Evolutionary conservation across 2,113 vertebrate genomes (phyloP), one percentile per base, ranked within the genome.

Genomic region (Phrynocephalus versicolor): DNA sequence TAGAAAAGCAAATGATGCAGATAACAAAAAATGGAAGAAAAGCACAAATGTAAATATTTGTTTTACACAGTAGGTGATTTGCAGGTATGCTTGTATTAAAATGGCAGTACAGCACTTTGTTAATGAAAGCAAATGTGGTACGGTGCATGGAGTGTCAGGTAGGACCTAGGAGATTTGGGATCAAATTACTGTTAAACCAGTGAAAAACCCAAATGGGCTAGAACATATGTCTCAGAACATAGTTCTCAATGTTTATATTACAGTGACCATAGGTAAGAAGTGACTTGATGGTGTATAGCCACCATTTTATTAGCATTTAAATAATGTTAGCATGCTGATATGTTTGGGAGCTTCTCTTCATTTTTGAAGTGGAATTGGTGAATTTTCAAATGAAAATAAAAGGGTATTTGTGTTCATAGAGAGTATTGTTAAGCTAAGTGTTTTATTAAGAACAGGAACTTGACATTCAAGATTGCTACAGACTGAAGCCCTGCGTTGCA

Each of bases 351-450:
- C 70, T 55, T 45, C 58, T 30, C 16, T 3, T 58, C 1, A 0
- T 0, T 8, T 13, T 2, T 14, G 0, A 9, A 45, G 57, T n/a
- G 37, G 30, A 10, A 62, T 33, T 30, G 9, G n/a, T 0, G 39
- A 27, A 12, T 60, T 39, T 37, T 51, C 58, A 84, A 65, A 55
- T 69, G 30, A 39, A 51, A 69, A 9, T 45, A 67, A 39, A 67
- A 72, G 23, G 30, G 27, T 67, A 35, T 35, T 16, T 76, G 41
- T 76, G 45, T 57, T 21, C 25, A 8, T 69, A 3, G 21, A 41
- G 27, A 35, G 35, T 51, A 67, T 65, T 62, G 74, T 39, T 55
- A 77, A 37, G n/a, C 45, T 77, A 70, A 37, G 3, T 45, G 27
- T 39, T 13, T 21, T 35, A 35, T 39, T 15, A 21, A 13, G 4